Base-by-base conservation (phyloP, 1,140 invertebrate genomes). In the Papilio polytes region DNA sequence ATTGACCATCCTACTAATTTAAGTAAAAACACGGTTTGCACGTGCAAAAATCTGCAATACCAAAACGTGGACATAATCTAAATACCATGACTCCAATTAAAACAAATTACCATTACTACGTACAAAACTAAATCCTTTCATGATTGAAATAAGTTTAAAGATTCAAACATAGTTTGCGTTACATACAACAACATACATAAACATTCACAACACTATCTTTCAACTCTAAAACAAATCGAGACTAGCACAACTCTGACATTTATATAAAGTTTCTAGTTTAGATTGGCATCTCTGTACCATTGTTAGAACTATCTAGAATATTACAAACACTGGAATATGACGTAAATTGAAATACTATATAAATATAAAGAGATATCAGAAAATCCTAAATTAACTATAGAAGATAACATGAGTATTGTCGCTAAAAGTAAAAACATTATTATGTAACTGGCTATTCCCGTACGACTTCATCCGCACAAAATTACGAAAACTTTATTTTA, bases 231-330 rank as follows among this genome's bases (percentile, higher is more conserved):
- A 74, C 73, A 51, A 48, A 51, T 26, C 73, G 73, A 51, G 73
- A 51, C 46, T 51, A n/a, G n/a, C n/a, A 74, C 44, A 26, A 74
- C 20, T 74, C 20, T 4, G 73, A 74, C 51, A 74, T 51, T 74
- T 22, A 74, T 74, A 12, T 74, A 15, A 74, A 48, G n/a, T 74
- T 74, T 74, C 73, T 51, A 51, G 73, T 20, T 46, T 51, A 51
- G 10, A 74, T 13, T 51, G n/a, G 7, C 46, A 74, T 7, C 73
- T 46, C 46, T 46, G 2, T 13, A 20, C 12, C 73, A 74, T 74
- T 74, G 44, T 48, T 74, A 13, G 46, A 74, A 48, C n/a, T 48
- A 2, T 20, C 73, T 20, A 48, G 44, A 74, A 74, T 51, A 74
- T 44, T n/a, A 46, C 20, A 48, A 12, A 66, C 13, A 31, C 63